A percentile compares a stretch with the other conserved stretches of the same genome.
These are phyloP conservation scores for Phallusia fumigata DNA, from an alignment of 23 tunicate genomes.

Conservation along the genomic window DNA sequence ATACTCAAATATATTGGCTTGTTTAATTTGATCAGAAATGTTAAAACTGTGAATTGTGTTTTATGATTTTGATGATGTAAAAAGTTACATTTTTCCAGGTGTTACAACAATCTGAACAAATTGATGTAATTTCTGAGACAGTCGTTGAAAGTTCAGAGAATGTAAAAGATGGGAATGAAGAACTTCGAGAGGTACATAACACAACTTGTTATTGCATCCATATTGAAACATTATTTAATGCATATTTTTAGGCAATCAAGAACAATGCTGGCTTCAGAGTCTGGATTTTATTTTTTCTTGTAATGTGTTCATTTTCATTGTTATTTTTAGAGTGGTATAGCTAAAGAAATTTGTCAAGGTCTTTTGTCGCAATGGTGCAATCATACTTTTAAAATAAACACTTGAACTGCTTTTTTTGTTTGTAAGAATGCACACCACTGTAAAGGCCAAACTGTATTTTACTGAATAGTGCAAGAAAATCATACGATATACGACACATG, in stretches of 20 bases:
- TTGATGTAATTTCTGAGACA: constrained; percentile 69
- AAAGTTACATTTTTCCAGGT: constrained; percentile 38
- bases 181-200: constrained; percentile 35
- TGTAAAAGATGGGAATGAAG: constrained; percentile 89
- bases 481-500: neutral
- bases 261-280: constrained; percentile 87
- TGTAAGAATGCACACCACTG: no score
- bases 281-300: constrained; percentile 75
- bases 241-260: constrained; percentile 60
- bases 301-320: constrained; percentile 84
- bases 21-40: no score
- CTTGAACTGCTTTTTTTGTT: no score
- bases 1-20: no score
- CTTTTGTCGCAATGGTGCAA: neutral
- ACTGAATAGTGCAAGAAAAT: constrained; percentile 1
- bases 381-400: neutral
- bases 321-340: constrained; percentile 93
- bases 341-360: neutral
- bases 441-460: neutral
- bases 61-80: no score
- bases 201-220: neutral
- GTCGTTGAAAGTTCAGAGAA: constrained; percentile 87
- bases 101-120: constrained; percentile 68
- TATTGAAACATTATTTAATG: no score
- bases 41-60: no score